Base-by-base conservation (phyloP, 1,140 invertebrate species). In the Lordiphosa mommai region DNA sequence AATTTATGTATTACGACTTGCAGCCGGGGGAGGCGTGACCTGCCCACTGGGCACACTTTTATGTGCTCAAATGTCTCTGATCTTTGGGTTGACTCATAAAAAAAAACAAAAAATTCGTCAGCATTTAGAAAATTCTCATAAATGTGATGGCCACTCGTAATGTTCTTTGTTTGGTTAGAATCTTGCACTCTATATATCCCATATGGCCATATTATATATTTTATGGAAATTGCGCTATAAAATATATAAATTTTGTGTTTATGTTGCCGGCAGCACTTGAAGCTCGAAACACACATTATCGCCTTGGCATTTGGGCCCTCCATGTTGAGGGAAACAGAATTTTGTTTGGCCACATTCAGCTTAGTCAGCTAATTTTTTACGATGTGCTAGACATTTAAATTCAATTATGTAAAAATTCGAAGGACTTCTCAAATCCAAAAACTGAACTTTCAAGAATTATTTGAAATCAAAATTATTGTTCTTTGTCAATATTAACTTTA, bases 1-100 rank as follows among this genome's bases (percentile, higher is more conserved):
- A 82, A 82, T 79, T 79, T 79, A 79, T 79, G 70, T 82, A 76
- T 23, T n/a, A n/a, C n/a, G n/a, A n/a, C n/a, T n/a, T n/a, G n/a
- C n/a, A n/a, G n/a, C n/a, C n/a, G 61, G 64, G 64, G 16, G 32
- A 37, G 74, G 70, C 74, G 76, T 69, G 70, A 56, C 41, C 50
- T 43, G 40, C 56, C 33, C 43, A 37, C 47, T 36, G 73, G 68
- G 40, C 43, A 66, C 51, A 66, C 49, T 67, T 66, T 67, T 67
- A 40, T 66, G 63, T 44, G 23, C 34, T 36, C 30, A 23, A 53
- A 23, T 56, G 43, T 56, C 43, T 64, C 41, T 50, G 61, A 66
- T 66, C 63, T 65, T 49, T 23, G 29, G 32, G 10, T 49, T n/a
- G 37, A 16, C 10, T 34, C 23, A 27, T 43, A 51, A 61, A 64